Evolutionary conservation across 1,140 invertebrate species (phyloP).

Genomic region (Brachystomella parvula): DNA sequence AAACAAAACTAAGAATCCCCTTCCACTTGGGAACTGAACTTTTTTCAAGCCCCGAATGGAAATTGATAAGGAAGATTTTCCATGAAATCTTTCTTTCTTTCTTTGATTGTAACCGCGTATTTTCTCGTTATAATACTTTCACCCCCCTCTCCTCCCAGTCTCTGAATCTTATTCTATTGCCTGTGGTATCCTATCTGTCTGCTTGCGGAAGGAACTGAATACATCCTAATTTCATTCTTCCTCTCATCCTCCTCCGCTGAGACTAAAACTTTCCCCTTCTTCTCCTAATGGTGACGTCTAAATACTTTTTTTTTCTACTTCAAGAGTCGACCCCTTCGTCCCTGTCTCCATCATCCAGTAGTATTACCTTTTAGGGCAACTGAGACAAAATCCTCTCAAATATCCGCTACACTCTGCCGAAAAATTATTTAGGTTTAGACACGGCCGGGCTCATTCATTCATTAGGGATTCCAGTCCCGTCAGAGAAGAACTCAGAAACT

Average conservation of each 20-base stretch:
- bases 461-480: conserved; percentile 25
- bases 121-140: neutral
- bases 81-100: neutral
- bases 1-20: neutral
- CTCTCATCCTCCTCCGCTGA: neutral
- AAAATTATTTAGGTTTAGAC: too few species aligned
- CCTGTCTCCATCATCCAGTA: too few species aligned
- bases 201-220: conserved; percentile 24
- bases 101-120: neutral
- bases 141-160: neutral
- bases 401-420: too few species aligned
- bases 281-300: conserved; percentile 1
- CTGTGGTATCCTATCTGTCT: conserved; percentile 6
- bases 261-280: neutral
- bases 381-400: too few species aligned
- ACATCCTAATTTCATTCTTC: conserved; percentile 36
- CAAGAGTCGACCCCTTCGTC: neutral
- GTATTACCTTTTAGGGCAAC: too few species aligned
- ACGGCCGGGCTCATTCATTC: conserved; percentile 22
- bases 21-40: neutral
- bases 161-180: too few species aligned
- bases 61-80: conserved; percentile 33
- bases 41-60: conserved; percentile 17
- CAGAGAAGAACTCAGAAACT: neutral
- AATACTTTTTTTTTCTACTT: conserved; percentile 5